Base-by-base conservation (phyloP, 2,888 invertebrate genomes). In the Bhutanitis thaidina region DNA sequence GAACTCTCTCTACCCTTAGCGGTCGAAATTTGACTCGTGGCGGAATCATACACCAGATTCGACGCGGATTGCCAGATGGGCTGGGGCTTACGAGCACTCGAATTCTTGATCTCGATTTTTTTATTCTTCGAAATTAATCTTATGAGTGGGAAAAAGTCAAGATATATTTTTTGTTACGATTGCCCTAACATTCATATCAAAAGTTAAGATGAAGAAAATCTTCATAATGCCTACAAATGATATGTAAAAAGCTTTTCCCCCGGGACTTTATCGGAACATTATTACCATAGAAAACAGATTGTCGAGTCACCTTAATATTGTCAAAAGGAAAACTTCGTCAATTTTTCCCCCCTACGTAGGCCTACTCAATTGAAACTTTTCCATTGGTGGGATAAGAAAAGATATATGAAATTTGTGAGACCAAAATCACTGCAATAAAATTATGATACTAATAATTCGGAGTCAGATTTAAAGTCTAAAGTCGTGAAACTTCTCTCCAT, bases 291-390 rank as follows among this genome's bases (percentile, higher is more conserved):
- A 53, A 58, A 60, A 54, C 54, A 54, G 64, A 60, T 66, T 61
- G 59, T 59, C 59, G 56, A 54, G 65, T 65, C 62, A 59, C 60
- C 57, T 63, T 63, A 59, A 69, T 65, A 65, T 61, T 60, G 56
- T 64, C 63, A 61, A 61, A 62, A 57, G 49, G 47, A 38, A 58
- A 77, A 75, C 67, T 52, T 52, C 47, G 43, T 8, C 47, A 43
- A 52, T 52, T 47, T 77, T 67, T 27, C 27, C 69, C 69, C 70
- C 71, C 65, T 66, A 64, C 67, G 62, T 48, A 57, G 58, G 58
- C 57, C 64, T 52, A 65, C 63, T 47, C 67, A 62, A 70, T 70
- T 69, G 69, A 71, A 77, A 77, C 65, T 77, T 73, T 62, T 53
- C 35, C 54, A 51, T 56, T 51, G 49, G 54, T 53, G 57, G 59